Base-by-base conservation (phyloP, 1,140 invertebrate genomes). In the Akabosia matsudoensis region DNA sequence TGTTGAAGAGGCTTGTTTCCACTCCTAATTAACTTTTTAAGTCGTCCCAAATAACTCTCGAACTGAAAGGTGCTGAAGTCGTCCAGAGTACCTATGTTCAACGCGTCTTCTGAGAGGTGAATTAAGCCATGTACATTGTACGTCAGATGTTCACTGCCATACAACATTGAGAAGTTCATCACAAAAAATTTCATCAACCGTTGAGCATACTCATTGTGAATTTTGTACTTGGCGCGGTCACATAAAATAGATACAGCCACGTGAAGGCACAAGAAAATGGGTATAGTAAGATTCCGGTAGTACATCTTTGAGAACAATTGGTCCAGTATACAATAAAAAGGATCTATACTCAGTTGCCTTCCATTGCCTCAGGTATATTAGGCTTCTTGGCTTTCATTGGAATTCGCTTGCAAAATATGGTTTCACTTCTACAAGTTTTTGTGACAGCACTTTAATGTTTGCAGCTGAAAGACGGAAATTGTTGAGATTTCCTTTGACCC, bases 261-360 rank as follows among this genome's bases (percentile, higher is more conserved):
- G n/a, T 52, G 45, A 52, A 52, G 45, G n/a, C n/a, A n/a, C 45
- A 52, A 52, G 45, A 52, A 52, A 52, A 52, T 52, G 45, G 13
- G 13, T 13, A 52, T 52, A 52, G 45, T 52, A 52, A 52, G 45
- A n/a, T n/a, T 52, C 45, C n/a, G 45, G 45, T 52, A 52, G 13
- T 52, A 14, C n/a, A n/a, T 52, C n/a, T 52, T 52, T n/a, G n/a
- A 52, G 45, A 52, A 52, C n/a, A 52, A 52, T n/a, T 52, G 45
- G 45, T 52, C 45, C 45, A 14, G n/a, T n/a, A 52, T 52, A 52
- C 45, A 52, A 52, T 13, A 52, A 14, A n/a, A 52, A 52, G n/a
- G n/a, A 52, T n/a, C 45, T 13, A 52, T 52, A 52, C 45, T 52
- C 45, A 14, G 45, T 52, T n/a, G 45, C 45, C 45, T 52, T 52